A percentile compares a stretch with the other conserved stretches of the same genome.
Conservation (phyloP, 2,888 invertebrate species). For the Cyclophora punctaria region DNA sequence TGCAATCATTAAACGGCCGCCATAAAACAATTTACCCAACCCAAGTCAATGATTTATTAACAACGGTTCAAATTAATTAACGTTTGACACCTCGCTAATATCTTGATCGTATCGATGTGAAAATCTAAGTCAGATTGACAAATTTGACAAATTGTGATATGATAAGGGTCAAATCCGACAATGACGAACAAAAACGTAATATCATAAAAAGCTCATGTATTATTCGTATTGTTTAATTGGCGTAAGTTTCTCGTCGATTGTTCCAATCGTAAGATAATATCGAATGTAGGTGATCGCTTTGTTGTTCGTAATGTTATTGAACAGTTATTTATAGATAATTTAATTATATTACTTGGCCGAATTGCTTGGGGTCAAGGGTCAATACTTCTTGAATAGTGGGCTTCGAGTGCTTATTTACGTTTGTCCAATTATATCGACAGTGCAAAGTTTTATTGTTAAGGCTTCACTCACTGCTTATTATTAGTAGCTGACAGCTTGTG, state of each 20-base stretch:
- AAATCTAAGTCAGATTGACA: conserved; percentile 3
- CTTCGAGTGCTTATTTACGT: too few relatives aligned
- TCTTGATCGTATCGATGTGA: background rate
- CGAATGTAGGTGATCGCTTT: background rate
- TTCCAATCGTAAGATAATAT: conserved; percentile 7
- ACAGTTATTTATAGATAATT: background rate
- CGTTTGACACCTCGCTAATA: too few relatives aligned
- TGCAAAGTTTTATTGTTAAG: too few relatives aligned
- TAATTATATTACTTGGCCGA: too few relatives aligned
- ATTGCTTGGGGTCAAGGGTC: too few relatives aligned
- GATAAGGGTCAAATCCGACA: conserved; percentile 24
- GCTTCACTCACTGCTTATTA: too few relatives aligned
- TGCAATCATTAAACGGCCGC: too few relatives aligned
- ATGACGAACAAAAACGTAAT: conserved; percentile 15
- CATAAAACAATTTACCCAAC: background rate
- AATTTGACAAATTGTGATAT: conserved; percentile 16
- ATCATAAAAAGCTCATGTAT: conserved; percentile 28
- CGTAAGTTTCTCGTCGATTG: conserved; percentile 17
- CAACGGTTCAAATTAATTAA: too few relatives aligned
- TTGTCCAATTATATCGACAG: too few relatives aligned
- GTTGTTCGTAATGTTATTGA: too few relatives aligned
- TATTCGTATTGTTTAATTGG: conserved; percentile 24
- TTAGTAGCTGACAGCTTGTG: too few relatives aligned
- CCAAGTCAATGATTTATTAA: background rate
- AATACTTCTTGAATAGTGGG: too few relatives aligned